phyloP scores from a whole-genome alignment of 2,797 vertebrate genomes.

The Pterois miles region DNA sequence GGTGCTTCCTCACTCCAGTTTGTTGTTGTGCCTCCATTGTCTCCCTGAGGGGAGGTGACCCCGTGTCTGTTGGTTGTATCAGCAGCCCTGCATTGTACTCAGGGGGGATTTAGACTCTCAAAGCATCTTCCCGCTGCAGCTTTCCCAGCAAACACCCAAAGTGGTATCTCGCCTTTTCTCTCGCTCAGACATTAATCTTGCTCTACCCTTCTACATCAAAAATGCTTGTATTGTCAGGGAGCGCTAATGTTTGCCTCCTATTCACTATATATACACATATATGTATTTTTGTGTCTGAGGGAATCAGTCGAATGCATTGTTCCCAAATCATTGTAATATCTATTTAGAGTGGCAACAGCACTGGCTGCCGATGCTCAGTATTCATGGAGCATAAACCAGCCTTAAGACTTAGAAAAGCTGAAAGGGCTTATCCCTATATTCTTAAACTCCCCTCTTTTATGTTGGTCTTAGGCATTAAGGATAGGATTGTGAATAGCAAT shows the following conservation, averaged over 20 bases:
- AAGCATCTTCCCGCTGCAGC: constrained; percentile 85
- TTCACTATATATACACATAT: constrained; percentile 85
- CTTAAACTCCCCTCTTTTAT: constrained; percentile 90
- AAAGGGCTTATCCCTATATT: constrained; percentile 90
- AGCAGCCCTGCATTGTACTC: constrained; percentile 84
- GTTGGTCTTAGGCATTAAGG: constrained; percentile 90
- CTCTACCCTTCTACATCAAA: constrained; percentile 84
- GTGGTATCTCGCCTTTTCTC: constrained; percentile 85
- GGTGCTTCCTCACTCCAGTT: constrained; percentile 69
- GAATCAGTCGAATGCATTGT: constrained; percentile 86
- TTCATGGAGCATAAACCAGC: constrained; percentile 88
- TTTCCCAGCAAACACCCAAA: constrained; percentile 85
- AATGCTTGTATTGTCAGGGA: constrained; percentile 81
- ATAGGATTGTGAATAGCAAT: constrained; percentile 90
- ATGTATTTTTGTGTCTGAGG: constrained; percentile 86
- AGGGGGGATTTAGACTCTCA: constrained; percentile 86
- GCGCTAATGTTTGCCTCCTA: constrained; percentile 85
- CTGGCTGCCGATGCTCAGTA: constrained; percentile 84
- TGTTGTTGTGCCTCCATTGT: constrained; percentile 80
- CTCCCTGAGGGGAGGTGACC: constrained; percentile 86
- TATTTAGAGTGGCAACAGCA: constrained; percentile 90
- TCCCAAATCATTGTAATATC: constrained; percentile 92
- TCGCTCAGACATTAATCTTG: constrained; percentile 87
- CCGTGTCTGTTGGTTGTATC: constrained; percentile 86
- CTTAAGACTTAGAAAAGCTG: constrained; percentile 89